Base-by-base conservation (phyloP, 1,140 invertebrate genomes). In the Ceratina calcarata region DNA sequence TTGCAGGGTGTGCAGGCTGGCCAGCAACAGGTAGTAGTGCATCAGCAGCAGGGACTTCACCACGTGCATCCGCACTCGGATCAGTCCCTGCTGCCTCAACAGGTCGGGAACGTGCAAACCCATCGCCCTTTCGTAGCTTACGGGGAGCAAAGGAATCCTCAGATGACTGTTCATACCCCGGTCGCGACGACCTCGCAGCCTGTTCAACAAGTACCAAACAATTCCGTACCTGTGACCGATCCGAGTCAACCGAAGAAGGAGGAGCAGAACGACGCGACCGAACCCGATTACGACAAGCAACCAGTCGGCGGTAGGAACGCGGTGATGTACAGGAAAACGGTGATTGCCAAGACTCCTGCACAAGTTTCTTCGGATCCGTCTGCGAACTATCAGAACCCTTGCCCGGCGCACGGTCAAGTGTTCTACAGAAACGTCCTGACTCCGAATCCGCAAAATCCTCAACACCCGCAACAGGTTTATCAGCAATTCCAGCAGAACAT, bases 61-160 rank as follows among this genome's bases (percentile, higher is more conserved):
- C 78, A 86, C 57, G 60, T 58, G 15, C 71, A 37, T 55, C 65
- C 81, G 27, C 67, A 72, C 2, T 78, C 74, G 12, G 79, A 78
- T 45, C 37, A 0, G 22, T 66, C 51, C 22, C 3, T 18, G 24
- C n/a, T 74, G 3, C 57, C 61, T 60, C 79, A 51, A 57, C 84
- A 73, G 16, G 22, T 20, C 7, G 27, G 60, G 1, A 70, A 74
- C 22, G 22, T 16, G 49, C 85, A 87, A 10, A 7, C 32, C 3
- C 87, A 88, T 71, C 84, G 87, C 15, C 83, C 86, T 32, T 86
- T 81, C 69, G 87, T 84, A 2, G 74, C 85, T 22, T 72, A 71
- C 18, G 32, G 62, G 1, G 3, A 45, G 49, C 61, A 16, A 32
- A 69, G 65, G 20, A 57, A 18, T 24, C 2, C 16, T 24, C 57